A percentile compares a stretch with the other conserved stretches of the same genome.
These are phyloP conservation scores for Potorous gilbertii DNA, from an alignment of 2,797 vertebrate species.

Conservation along the genomic window DNA sequence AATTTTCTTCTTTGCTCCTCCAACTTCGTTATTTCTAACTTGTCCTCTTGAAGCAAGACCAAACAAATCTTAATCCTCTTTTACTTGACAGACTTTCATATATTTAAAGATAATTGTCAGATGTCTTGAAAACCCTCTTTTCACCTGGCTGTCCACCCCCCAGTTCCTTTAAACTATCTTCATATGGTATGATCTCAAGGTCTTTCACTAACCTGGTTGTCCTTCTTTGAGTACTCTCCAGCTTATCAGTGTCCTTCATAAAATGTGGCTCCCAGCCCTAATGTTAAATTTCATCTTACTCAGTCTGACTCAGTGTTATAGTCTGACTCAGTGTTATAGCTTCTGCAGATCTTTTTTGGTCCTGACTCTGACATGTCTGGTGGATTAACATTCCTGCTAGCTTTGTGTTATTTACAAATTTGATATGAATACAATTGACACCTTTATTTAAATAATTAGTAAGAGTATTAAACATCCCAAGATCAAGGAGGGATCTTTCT, in stretches of 20 bases:
- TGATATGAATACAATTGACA: not conserved
- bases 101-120: not conserved
- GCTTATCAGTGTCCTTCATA: not conserved
- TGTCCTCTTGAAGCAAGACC: not conserved
- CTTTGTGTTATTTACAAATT: not conserved
- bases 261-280: not conserved
- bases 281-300: not conserved
- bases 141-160: not conserved
- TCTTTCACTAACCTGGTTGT: not conserved
- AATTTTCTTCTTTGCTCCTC: not conserved
- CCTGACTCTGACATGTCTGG: not conserved
- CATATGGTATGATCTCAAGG: not conserved
- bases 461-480: not conserved
- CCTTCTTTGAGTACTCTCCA: no score
- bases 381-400: not conserved
- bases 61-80: not conserved
- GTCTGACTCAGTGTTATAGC: not conserved
- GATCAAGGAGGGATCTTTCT: not conserved
- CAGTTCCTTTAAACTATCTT: not conserved
- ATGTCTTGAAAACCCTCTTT: not conserved
- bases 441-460: not conserved
- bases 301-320: not conserved
- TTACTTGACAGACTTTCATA: not conserved
- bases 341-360: not conserved
- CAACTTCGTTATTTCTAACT: not conserved